Percentiles rank a stretch among this genome's conserved stretches.
phyloP scores from a whole-genome alignment of 2,113 vertebrate genomes.

The Petromus typicus region DNA sequence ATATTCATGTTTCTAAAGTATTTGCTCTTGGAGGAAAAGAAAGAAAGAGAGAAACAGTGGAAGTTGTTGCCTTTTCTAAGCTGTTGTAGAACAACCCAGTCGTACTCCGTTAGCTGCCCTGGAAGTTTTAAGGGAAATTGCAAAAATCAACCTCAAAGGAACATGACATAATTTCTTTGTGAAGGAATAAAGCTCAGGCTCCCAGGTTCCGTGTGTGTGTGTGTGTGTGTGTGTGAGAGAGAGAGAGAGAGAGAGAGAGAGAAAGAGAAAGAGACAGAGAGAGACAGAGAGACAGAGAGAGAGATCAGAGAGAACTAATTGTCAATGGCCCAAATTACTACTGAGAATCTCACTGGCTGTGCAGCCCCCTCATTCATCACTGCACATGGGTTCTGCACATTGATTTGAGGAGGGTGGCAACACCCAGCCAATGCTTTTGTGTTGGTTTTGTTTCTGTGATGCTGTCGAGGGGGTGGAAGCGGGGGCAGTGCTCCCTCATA shows the following conservation, averaged over 20 bases:
- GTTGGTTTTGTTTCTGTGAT: background rate
- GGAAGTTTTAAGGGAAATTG: background rate
- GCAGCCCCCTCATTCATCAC: background rate
- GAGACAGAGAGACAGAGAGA: background rate
- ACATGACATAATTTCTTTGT: background rate
- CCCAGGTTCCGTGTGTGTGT: background rate
- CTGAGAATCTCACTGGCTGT: background rate
- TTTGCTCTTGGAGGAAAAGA: constrained; percentile 16
- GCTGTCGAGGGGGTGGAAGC: background rate
- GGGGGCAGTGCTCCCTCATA: background rate
- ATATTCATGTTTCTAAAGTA: fast-evolving
- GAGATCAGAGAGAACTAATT: background rate
- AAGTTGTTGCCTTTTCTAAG: constrained; percentile 35
- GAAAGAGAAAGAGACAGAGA: background rate
- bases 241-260: background rate
- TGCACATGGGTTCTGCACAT: background rate
- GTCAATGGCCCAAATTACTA: background rate
- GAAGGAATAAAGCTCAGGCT: background rate
- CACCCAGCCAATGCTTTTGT: background rate
- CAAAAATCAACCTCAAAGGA: background rate
- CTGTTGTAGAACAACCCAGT: background rate
- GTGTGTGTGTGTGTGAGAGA: background rate
- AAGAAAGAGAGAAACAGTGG: fast-evolving
- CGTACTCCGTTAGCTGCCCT: constrained; percentile 16
- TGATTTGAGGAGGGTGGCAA: background rate